Conservation (phyloP, 2,888 invertebrate genomes). For the Cosmopolites sordidus region DNA sequence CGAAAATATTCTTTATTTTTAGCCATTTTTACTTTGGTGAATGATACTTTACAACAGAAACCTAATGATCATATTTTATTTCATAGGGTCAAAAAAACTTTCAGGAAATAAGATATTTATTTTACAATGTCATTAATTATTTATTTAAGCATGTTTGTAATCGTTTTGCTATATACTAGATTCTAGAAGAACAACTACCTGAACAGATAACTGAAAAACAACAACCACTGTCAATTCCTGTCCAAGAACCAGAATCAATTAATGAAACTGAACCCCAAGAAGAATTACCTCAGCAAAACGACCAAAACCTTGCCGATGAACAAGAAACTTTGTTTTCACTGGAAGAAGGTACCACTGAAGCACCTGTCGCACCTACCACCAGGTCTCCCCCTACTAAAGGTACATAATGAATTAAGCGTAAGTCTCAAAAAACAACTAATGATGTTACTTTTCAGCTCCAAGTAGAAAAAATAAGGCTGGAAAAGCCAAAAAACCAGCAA, state of each 20-base stretch:
- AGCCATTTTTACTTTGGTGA: too few relatives aligned
- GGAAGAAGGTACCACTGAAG: slow-evolving; percentile 20
- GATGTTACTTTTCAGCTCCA: slow-evolving; percentile 15
- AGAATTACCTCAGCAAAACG: background rate
- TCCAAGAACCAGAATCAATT: slow-evolving; percentile 17
- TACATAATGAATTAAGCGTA: background rate
- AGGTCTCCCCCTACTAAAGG: slow-evolving; percentile 9
- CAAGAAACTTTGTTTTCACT: slow-evolving; percentile 26
- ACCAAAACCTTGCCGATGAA: slow-evolving; percentile 19
- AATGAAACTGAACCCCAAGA: slow-evolving; percentile 18
- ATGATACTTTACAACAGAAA: too few relatives aligned
- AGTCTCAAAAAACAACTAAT: too few relatives aligned
- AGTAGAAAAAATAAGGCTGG: slow-evolving; percentile 15
- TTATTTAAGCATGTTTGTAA: too few relatives aligned
- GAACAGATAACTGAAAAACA: slow-evolving; percentile 21
- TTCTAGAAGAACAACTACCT: slow-evolving; percentile 6
- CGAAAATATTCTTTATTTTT: too few relatives aligned
- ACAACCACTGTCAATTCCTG: slow-evolving; percentile 5
- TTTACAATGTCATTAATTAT: too few relatives aligned
- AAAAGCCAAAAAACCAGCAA: slow-evolving; percentile 14
- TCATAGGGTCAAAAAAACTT: too few relatives aligned
- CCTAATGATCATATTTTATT: too few relatives aligned
- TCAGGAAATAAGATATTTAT: too few relatives aligned
- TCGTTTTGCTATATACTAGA: background rate
- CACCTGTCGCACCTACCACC: background rate